These are phyloP conservation scores for Gymnoscopelus braueri DNA, from an alignment of 2,797 vertebrate species.

Conservation along the genomic window DNA sequence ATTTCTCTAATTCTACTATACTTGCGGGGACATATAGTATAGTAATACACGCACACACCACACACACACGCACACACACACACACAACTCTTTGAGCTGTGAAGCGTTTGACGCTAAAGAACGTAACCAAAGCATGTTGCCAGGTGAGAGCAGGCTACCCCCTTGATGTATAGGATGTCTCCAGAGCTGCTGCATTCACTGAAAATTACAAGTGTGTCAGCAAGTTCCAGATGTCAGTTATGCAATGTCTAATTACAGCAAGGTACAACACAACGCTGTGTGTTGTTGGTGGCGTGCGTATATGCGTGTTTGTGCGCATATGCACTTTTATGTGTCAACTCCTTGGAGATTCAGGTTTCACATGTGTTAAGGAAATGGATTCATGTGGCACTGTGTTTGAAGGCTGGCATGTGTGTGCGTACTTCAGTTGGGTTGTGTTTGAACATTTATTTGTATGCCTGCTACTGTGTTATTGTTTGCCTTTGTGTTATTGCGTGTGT, in stretches of 20 bases:
- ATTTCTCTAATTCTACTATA: no score
- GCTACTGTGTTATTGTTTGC: not conserved
- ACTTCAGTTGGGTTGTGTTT: not conserved
- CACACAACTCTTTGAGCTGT: conserved; percentile 60
- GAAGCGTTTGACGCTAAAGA: conserved; percentile 72
- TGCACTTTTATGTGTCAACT: not conserved
- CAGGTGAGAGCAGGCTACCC: conserved; percentile 61
- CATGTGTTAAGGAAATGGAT: not conserved
- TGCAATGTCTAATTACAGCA: conserved; percentile 71
- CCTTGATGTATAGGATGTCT: conserved; percentile 60
- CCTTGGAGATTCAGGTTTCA: conserved; percentile 1
- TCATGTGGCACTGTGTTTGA: no score
- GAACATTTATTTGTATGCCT: not conserved
- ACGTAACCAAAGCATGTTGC: conserved; percentile 53
- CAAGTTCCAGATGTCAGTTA: conserved; percentile 75
- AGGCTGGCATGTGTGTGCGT: not conserved
- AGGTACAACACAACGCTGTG: conserved; percentile 28
- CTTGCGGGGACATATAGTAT: not conserved
- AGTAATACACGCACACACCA: no score
- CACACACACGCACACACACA: not conserved
- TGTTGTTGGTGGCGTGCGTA: conserved; percentile 7
- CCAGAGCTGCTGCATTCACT: conserved; percentile 68
- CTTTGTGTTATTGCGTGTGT: not conserved
- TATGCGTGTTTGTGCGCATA: not conserved
- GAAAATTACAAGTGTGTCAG: conserved; percentile 72